These are phyloP conservation scores for Apotomis betuletana DNA, from an alignment of 2,888 invertebrate species.

Conservation along the genomic window DNA sequence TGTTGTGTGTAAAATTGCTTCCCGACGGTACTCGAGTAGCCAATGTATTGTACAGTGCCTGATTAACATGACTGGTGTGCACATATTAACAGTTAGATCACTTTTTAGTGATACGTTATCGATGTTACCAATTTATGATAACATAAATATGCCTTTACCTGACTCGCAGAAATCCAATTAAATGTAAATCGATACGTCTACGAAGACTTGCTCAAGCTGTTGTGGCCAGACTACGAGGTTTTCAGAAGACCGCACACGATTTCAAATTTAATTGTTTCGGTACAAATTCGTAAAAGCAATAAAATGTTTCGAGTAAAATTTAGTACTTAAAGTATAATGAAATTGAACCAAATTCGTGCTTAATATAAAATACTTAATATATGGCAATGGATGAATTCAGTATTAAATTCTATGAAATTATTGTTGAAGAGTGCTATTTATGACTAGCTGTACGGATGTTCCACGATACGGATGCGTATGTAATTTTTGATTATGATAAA, in stretches of 20 bases:
- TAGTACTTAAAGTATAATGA: conserved; percentile 35
- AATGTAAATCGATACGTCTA: conserved; percentile 11
- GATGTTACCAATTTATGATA: conserved; percentile 27
- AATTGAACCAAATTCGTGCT: conserved; percentile 39
- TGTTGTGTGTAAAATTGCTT: conserved; percentile 34
- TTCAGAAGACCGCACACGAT: conserved; percentile 33
- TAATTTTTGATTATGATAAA: conserved; percentile 46
- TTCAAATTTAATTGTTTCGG: conserved; percentile 4
- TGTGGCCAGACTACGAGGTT: conserved; percentile 18
- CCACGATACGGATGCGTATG: conserved; percentile 47
- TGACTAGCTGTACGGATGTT: conserved; percentile 49
- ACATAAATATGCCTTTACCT: conserved; percentile 19
- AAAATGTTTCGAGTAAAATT: conserved; percentile 9
- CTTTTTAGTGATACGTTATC: conserved; percentile 26
- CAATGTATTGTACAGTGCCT: conserved; percentile 32
- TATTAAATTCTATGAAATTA: conserved; percentile 69
- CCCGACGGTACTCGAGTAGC: conserved; percentile 15
- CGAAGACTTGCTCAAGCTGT: conserved; percentile 22
- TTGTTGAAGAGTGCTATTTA: conserved; percentile 58
- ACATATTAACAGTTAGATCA: conserved; percentile 33
- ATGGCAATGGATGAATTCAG: conserved; percentile 56
- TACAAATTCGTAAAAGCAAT: conserved; percentile 31
- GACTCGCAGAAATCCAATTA: conserved; percentile 5
- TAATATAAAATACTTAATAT: conserved; percentile 31
- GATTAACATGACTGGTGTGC: conserved; percentile 37